Base-by-base conservation (phyloP, 2,797 vertebrate species). In the Sebastes nivosus region DNA sequence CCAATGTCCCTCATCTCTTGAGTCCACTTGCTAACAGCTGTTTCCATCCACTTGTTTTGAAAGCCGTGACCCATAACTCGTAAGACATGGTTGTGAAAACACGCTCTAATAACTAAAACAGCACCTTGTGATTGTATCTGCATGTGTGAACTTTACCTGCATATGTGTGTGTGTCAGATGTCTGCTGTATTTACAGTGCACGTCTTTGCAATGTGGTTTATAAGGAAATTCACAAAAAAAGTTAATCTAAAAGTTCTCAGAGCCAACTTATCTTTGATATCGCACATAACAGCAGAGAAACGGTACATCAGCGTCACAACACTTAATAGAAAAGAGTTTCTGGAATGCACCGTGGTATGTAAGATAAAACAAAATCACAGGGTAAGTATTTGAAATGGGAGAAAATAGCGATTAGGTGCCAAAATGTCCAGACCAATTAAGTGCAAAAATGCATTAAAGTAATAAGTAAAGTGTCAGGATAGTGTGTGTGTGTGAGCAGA, bases 21-120 rank as follows among this genome's bases (percentile, higher is more conserved):
- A 63, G 52, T 71, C 36, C 27, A 69, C 34, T 63, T 70, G 30
- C 46, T 79, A 67, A 77, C 86, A 89, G 82, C 73, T 88, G 84
- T 87, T 91, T 90, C 82, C 87, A 75, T 88, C 32, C 65, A 66
- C 79, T 85, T 90, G 82, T 84, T 93, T 88, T 85, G 59, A 91
- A 84, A 85, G 82, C 82, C 30, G 18, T 85, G 85, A 88, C 77
- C 82, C 82, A 70, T 80, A 90, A 89, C 66, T 81, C 12, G 24
- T 82, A 82, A 75, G 61, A 67, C 32, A 79, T 8, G 59, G 60
- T 38, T 80, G 66, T 61, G 71, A 69, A 92, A 88, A 91, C 57
- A 68, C 5, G 2, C 61, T 52, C 63, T 78, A 60, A 85, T 70
- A 82, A 84, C 68, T 73, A 75, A 72, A 85, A 76, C 75, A 81